Percentiles rank a stretch among this genome's conserved stretches.
Evolutionary conservation across 2,113 vertebrate species (phyloP).

Genomic region (Petaurus breviceps): DNA sequence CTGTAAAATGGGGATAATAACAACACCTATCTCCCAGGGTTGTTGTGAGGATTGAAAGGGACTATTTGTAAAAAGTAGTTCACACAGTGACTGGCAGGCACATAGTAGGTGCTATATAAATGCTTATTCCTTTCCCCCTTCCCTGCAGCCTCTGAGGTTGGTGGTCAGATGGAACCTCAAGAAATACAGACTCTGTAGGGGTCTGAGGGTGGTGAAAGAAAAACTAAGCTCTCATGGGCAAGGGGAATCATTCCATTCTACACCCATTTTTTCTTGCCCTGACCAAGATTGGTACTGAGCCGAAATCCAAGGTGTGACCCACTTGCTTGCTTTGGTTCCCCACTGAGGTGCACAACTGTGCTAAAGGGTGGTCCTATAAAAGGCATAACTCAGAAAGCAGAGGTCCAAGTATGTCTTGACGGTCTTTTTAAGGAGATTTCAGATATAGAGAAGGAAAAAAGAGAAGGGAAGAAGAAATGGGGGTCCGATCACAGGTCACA

Average conservation of each 20-base stretch:
- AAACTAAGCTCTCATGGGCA: neutral
- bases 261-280: neutral
- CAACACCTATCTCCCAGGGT: neutral
- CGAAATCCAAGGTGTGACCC: neutral
- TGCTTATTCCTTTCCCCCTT: neutral
- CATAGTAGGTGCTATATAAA: neutral
- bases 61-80: neutral
- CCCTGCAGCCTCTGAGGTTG: neutral
- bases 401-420: neutral
- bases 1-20: neutral
- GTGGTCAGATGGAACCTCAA: neutral
- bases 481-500: neutral
- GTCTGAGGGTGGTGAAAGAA: neutral
- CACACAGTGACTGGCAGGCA: neutral
- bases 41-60: neutral
- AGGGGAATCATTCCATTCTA: neutral
- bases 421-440: neutral
- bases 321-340: too few relatives aligned
- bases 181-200: neutral
- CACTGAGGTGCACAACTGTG: too few relatives aligned
- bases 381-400: neutral
- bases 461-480: neutral
- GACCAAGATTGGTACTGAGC: neutral
- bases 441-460: neutral
- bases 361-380: neutral